Evolutionary conservation across 1,140 invertebrate species (phyloP).

Genomic region (Panagrolaimus sp.): DNA sequence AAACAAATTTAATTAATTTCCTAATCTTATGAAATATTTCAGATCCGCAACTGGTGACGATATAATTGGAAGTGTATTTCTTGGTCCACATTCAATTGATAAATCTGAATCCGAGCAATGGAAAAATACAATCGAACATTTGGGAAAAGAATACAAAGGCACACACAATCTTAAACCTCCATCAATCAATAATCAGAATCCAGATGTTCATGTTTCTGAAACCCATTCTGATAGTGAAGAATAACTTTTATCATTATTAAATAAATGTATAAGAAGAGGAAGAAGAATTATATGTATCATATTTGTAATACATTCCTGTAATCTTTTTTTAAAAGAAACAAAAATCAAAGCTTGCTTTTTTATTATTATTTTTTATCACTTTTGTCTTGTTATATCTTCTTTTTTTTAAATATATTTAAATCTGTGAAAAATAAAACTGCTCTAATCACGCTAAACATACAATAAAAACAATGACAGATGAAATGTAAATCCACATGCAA

Average conservation of each 20-base stretch:
- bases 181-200: constrained; percentile 32
- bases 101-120: constrained; percentile 58
- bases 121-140: constrained; percentile 55
- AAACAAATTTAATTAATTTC: neutral
- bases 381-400: no score
- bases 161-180: constrained; percentile 48
- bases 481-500: no score
- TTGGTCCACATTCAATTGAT: constrained; percentile 51
- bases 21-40: constrained; percentile 18
- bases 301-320: no score
- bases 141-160: constrained; percentile 57
- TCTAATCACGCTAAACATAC: no score
- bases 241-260: neutral
- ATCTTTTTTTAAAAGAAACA: no score
- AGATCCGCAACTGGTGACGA: constrained; percentile 57
- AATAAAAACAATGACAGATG: no score
- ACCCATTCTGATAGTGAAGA: constrained; percentile 40
- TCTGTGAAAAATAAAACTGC: no score
- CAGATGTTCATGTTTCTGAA: constrained; percentile 55
- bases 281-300: no score
- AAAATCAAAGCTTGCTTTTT: no score
- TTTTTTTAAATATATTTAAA: no score
- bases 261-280: no score
- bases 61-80: constrained; percentile 50
- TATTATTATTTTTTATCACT: no score